Base-by-base conservation (phyloP, 2,888 invertebrate genomes). In the Torymus aiolomorphi region DNA sequence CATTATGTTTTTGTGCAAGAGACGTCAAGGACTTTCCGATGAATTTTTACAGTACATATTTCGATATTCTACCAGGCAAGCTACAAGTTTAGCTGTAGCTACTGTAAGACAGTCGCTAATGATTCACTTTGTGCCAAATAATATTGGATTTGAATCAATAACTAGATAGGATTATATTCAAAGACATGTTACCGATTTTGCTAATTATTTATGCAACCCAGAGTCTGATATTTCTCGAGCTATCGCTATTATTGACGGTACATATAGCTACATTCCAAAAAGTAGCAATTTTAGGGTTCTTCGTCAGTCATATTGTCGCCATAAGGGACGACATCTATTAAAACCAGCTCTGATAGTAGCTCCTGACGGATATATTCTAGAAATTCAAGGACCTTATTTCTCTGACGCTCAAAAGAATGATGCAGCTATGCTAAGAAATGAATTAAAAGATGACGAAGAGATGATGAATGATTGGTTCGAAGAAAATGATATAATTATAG, bases 101-200 rank as follows among this genome's bases (percentile, higher is more conserved):
- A 77, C 71, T 13, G 80, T 77, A 0, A 62, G 65, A 51, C 65
- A 51, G 52, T 83, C 81, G 2, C 42, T 83, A 24, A 80, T 82
- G 69, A 51, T 42, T 59, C 72, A 79, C 8, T 82, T 82, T 74
- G 82, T 82, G 1, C 78, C 73, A 49, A n/a, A 8, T 2, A 82
- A 82, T 67, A 82, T 83, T 49, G 82, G 82, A 65, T 49, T 82
- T 67, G 31, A 78, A 11, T 65, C 82, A 13, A 80, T 82, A 16
- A 83, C 76, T 51, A 62, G 81, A 57, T 49, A 75, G 51, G 13
- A 77, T 3, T 81, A 51, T 65, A 80, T 82, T 63, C 59, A 52
- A 56, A 54, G 52, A 24, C 81, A 82, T 42, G 73, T 82, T 0
- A 80, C 72, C 3, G 62, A 73, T 16, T 80, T 77, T 49, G 61